Conservation (phyloP, 2,113 vertebrate species). For the Fulmarus glacialis region DNA sequence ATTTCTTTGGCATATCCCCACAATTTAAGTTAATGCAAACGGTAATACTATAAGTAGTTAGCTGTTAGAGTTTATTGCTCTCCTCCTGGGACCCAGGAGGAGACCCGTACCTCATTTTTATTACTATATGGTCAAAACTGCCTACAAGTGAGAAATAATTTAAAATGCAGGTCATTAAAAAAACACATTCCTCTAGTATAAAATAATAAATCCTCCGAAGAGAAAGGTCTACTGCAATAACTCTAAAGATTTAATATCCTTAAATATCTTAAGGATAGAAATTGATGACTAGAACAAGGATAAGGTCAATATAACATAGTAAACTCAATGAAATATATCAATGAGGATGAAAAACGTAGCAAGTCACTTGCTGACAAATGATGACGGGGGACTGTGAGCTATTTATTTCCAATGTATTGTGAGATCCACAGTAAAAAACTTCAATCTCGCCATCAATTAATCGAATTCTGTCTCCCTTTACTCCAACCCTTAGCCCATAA, state of each 20-base stretch:
- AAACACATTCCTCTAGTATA: neutral
- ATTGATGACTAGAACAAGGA: conserved; percentile 20
- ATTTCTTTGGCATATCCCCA: neutral
- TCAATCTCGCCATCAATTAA: neutral
- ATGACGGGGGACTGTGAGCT: neutral
- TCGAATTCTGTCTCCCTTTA: neutral
- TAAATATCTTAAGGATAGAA: conserved; percentile 6
- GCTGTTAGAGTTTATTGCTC: neutral
- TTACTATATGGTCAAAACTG: neutral
- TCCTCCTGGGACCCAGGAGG: neutral
- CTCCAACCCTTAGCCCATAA: neutral
- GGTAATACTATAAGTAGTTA: neutral
- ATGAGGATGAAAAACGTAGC: neutral
- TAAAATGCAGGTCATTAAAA: conserved; percentile 31
- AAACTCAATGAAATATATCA: conserved; percentile 33
- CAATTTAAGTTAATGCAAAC: neutral
- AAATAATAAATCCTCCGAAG: conserved; percentile 42
- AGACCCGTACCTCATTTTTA: conserved; percentile 23
- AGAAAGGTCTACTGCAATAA: neutral
- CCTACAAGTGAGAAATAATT: conserved; percentile 35
- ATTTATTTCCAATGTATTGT: neutral
- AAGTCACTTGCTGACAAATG: neutral
- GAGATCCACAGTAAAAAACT: neutral
- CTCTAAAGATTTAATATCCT: conserved; percentile 23
- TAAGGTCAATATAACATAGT: conserved; percentile 52